These are phyloP conservation scores for Tarsius wallacei DNA, from an alignment of 2,797 vertebrate species.

Conservation along the genomic window DNA sequence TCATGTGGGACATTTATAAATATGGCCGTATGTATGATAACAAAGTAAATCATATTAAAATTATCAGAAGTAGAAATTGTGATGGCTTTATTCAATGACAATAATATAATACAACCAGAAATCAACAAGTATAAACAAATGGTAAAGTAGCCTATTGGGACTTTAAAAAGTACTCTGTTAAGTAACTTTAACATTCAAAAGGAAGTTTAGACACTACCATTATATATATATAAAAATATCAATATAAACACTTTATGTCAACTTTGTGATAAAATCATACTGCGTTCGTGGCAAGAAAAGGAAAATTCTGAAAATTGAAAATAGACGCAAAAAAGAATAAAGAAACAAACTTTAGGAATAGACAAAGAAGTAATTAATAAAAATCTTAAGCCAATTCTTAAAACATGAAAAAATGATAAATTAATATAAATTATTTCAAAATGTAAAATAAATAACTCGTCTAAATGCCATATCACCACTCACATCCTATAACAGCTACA, in stretches of 20 bases:
- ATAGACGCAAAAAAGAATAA: neutral
- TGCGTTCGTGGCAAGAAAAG: neutral
- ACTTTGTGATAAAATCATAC: neutral
- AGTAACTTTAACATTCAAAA: neutral
- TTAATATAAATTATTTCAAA: neutral
- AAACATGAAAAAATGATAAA: neutral
- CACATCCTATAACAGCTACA: neutral
- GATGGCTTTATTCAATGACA: neutral
- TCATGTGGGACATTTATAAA: neutral
- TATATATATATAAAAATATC: neutral
- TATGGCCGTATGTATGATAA: neutral
- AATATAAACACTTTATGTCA: neutral
- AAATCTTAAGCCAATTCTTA: neutral
- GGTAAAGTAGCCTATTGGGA: neutral
- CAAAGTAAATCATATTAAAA: conserved; percentile 4
- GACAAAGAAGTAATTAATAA: neutral
- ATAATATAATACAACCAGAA: neutral
- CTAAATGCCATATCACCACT: neutral
- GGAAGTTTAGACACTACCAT: neutral
- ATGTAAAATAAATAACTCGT: neutral
- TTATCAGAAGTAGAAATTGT: neutral
- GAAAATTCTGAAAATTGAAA: neutral
- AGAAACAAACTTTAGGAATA: neutral
- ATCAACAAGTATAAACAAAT: neutral
- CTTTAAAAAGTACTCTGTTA: conserved; percentile 12